Evolutionary conservation across 2,113 vertebrate species (phyloP).

Genomic region (Nerophis lumbriciformis): DNA sequence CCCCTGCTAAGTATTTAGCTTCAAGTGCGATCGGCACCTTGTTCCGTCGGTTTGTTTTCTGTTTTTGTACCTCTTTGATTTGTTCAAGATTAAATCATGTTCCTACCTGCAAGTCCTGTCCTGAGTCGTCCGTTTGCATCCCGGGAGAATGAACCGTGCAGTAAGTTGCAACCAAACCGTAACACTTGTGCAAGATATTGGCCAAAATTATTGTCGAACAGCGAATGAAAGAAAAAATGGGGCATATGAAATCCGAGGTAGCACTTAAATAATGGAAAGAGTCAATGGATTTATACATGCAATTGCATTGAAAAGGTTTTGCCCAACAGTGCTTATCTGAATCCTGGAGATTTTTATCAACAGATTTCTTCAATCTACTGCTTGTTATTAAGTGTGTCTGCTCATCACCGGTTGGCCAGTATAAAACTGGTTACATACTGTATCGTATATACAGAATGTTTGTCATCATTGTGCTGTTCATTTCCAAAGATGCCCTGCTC

Average conservation of each 20-base stretch:
- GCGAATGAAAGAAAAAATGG: too few relatives aligned
- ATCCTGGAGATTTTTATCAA: slow-evolving; percentile 61
- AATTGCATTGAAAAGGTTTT: slow-evolving; percentile 46
- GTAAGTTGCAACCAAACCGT: too few relatives aligned
- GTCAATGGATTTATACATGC: slow-evolving; percentile 23
- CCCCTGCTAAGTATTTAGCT: too few relatives aligned
- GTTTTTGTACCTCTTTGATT: too few relatives aligned
- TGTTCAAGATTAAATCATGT: too few relatives aligned
- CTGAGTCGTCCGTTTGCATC: too few relatives aligned
- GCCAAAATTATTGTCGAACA: too few relatives aligned
- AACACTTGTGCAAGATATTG: too few relatives aligned
- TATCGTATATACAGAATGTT: background rate
- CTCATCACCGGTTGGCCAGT: slow-evolving; percentile 32
- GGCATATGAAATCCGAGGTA: background rate
- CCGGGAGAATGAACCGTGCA: too few relatives aligned
- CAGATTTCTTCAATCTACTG: slow-evolving; percentile 67
- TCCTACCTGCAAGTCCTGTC: too few relatives aligned
- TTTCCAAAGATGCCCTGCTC: slow-evolving; percentile 6
- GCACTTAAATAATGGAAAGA: slow-evolving; percentile 41
- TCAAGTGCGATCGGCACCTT: too few relatives aligned
- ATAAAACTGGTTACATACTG: slow-evolving; percentile 38
- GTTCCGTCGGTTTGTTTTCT: too few relatives aligned
- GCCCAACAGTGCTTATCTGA: slow-evolving; percentile 44
- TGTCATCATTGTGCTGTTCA: background rate
- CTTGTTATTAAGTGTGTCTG: slow-evolving; percentile 56